Evolutionary conservation across 1,140 invertebrate genomes (phyloP).

Genomic region (Brachionus koreanus): DNA sequence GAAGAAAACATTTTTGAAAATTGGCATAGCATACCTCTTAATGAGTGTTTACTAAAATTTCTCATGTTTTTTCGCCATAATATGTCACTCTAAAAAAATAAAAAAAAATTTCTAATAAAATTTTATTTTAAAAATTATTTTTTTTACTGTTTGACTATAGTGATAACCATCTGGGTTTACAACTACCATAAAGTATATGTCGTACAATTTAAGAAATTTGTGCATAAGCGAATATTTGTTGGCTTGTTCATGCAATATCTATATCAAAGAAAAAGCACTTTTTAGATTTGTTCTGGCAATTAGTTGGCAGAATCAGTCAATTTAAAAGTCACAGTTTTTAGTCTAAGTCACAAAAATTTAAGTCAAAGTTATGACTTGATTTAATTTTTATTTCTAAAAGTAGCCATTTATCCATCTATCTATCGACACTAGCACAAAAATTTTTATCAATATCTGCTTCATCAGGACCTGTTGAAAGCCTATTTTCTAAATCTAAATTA

Average conservation of each 20-base stretch:
- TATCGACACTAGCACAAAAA: no score
- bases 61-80: neutral
- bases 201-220: neutral
- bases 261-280: no score
- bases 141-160: neutral
- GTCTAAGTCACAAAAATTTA: no score
- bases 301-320: no score
- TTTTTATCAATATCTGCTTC: no score
- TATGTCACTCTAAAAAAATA: neutral
- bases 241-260: neutral
- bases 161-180: slow-evolving; percentile 44
- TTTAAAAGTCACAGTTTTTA: no score
- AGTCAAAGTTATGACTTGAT: no score
- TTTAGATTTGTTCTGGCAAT: no score
- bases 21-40: neutral
- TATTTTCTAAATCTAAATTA: no score
- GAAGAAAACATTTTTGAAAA: neutral
- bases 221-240: neutral
- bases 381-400: no score
- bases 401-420: no score
- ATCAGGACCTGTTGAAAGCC: no score
- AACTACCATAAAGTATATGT: slow-evolving; percentile 32
- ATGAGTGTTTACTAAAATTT: neutral
- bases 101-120: neutral
- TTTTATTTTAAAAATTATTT: neutral